Evolutionary conservation across 1,140 invertebrate species (phyloP), one percentile per base, ranked within the genome.

Genomic region (Drosophila lacertosa): DNA sequence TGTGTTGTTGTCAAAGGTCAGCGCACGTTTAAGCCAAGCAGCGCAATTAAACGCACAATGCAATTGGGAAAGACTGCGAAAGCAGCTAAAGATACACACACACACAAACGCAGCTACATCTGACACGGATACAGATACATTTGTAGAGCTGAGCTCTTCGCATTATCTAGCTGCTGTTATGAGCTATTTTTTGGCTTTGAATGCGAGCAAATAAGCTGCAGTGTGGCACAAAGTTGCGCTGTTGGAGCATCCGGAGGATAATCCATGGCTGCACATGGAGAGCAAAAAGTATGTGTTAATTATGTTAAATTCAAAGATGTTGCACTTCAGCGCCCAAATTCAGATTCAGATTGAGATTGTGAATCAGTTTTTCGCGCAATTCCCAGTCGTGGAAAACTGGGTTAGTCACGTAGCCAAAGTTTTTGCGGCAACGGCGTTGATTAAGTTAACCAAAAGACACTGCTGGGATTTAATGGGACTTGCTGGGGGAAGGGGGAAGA

Each of bases 21-120:
- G 82, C 82, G 82, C 77, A 75, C 82, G 82, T 81, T 88, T 82
- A 88, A 88, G 82, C 82, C 82, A 88, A 88, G 82, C 74, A 88
- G 76, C 60, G 82, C 77, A 88, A 88, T 88, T 88, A 88, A 81
- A 88, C 81, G 65, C 81, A 84, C 81, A 84, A 81, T 86, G 81
- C 76, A 82, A 66, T 83, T 60, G 70, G 64, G 39, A 45, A 65
- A 26, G 45, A 45, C 40, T 29, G 60, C 9, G 10, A 26, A 42
- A 26, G 39, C 45, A 50, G 42, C 37, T 35, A 32, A 32, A 59
- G 63, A 40, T 35, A 42, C 29, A 42, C 29, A 67, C 20, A 32
- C 7, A 37, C 6, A 16, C 11, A 22, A n/a, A 35, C 9, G n/a
- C 15, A 40, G 32, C n/a, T 39, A 18, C 11, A 45, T 16, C 54